These are phyloP conservation scores for Hylaeus volcanicus DNA, from an alignment of 1,140 invertebrate genomes.

Conservation along the genomic window DNA sequence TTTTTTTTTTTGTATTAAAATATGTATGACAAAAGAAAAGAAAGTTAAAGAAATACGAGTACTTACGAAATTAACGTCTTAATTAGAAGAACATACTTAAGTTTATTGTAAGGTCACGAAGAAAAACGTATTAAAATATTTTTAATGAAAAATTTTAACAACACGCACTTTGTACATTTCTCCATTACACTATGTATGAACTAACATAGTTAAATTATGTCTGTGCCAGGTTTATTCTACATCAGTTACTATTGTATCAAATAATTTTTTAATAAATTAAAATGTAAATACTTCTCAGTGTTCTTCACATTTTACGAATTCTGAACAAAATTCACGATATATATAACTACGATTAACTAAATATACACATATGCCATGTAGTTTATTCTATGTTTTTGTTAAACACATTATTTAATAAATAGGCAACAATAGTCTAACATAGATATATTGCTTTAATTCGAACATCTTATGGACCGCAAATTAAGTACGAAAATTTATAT, in stretches of 20 bases:
- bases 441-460: background rate
- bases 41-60: conserved; percentile 30
- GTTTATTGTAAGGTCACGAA: conserved; percentile 15
- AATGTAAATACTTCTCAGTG: conserved; percentile 55
- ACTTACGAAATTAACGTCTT: background rate
- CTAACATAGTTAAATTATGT: conserved; percentile 54
- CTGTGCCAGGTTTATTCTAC: conserved; percentile 67
- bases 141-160: conserved; percentile 23
- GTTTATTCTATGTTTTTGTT: conserved; percentile 14
- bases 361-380: conserved; percentile 52
- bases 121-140: conserved; percentile 10
- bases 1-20: conserved; percentile 38
- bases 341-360: conserved; percentile 10
- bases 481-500: background rate
- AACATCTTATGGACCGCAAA: background rate
- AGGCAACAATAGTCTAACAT: conserved; percentile 7
- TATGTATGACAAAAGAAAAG: conserved; percentile 16
- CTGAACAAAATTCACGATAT: conserved; percentile 11
- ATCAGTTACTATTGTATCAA: conserved; percentile 58
- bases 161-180: conserved; percentile 46
- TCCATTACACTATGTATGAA: conserved; percentile 44
- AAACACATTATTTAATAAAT: background rate
- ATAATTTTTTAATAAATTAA: conserved; percentile 66
- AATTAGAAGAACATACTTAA: conserved; percentile 31
- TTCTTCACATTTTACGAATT: conserved; percentile 49